Evolutionary conservation across 2,888 invertebrate genomes (phyloP), one percentile per base, ranked within the genome.

Genomic region (Seira sanloemensis): DNA sequence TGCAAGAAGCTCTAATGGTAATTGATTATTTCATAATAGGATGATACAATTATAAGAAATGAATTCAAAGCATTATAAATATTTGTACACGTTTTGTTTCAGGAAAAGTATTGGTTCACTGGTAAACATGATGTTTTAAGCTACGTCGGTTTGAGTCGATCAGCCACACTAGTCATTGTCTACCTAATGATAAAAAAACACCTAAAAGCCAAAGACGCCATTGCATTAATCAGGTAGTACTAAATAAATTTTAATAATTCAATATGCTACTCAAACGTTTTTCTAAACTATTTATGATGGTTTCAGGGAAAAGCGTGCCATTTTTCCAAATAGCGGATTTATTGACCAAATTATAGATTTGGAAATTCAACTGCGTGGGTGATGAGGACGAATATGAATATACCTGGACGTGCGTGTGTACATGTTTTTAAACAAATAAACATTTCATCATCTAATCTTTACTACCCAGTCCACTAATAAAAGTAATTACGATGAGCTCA

Each of bases 301-400:
- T n/a, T 26, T 27, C 26, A 86, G 86, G 74, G 77, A 79, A 66
- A 86, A 84, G 67, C 83, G 86, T 37, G 83, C 83, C 68, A 80
- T 86, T n/a, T 84, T 71, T 58, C 86, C 86, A 9, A 86, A 86
- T 46, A 74, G 69, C 62, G 86, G 86, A 1, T 86, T 86, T 62
- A 62, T 86, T 21, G 76, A 79, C 24, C 86, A 86, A 75, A 26
- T 86, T 4, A 80, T 83, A 65, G 84, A 86, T n/a, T 26, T 86
- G 27, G 86, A 86, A 24, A 12, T 74, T 0, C 83, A 79, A 67
- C 26, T 84, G 23, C 68, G 84, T 0, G 78, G 78, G n/a, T 73
- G 62, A 84, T 78, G 23, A 58, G n/a, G 58, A n/a, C n/a, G n/a
- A 58, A 18, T 58, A 58, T 18, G 58, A 58, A n/a, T 58, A 58